Conservation (phyloP, 2,113 vertebrate species). For the Sander lucioperca region DNA sequence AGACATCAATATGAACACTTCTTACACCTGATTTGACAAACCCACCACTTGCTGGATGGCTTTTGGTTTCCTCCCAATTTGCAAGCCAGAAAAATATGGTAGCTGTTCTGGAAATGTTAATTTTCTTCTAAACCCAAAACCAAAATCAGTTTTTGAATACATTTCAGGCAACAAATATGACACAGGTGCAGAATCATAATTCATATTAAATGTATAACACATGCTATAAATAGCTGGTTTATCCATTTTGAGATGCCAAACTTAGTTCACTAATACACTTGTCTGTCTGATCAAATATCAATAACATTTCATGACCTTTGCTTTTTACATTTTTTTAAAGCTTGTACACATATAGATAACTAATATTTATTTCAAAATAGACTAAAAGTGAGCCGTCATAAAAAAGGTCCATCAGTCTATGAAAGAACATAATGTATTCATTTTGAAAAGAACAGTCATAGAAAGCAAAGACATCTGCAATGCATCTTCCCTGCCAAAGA, state of each 20-base stretch:
- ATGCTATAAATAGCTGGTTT: not conserved
- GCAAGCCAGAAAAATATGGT: not conserved
- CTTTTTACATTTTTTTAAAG: not conserved
- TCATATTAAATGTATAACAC: not conserved
- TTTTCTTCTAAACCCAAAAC: conserved; percentile 4
- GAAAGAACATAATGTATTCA: not conserved
- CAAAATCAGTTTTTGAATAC: conserved; percentile 4
- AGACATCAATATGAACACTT: not conserved
- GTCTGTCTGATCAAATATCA: not conserved
- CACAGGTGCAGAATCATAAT: not conserved
- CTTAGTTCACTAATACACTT: not conserved
- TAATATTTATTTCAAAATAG: not conserved
- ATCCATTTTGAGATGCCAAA: not conserved
- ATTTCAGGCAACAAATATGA: not conserved
- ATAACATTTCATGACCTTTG: not conserved
- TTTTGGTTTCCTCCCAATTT: conserved; percentile 32
- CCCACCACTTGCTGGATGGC: not conserved
- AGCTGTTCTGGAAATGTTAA: not conserved
- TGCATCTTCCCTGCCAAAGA: not conserved
- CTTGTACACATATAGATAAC: not conserved
- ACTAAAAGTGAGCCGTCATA: not conserved
- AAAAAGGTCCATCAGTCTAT: not conserved
- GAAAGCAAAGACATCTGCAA: not conserved
- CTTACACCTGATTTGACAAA: conserved; percentile 4
- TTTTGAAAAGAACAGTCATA: not conserved